Evolutionary conservation across 2,888 invertebrate genomes (phyloP).

Genomic region (Hemistola chrysoprasaria): DNA sequence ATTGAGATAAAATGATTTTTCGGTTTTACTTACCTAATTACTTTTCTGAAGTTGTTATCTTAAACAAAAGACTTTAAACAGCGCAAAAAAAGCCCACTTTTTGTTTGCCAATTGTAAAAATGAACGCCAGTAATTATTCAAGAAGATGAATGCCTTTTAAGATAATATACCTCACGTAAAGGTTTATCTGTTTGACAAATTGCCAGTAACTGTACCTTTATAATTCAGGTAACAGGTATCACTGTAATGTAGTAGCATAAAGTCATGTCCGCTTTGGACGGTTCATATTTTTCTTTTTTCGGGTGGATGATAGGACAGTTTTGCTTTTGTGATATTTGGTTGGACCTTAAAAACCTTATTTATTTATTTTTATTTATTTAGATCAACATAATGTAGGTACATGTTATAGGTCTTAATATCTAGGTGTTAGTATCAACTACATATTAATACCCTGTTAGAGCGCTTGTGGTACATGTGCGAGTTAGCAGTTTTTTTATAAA

Average conservation of each 20-base stretch:
- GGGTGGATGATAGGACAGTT: neutral
- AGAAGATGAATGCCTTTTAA: slow-evolving; percentile 66
- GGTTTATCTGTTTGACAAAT: slow-evolving; percentile 75
- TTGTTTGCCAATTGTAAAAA: slow-evolving; percentile 37
- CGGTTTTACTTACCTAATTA: too few species aligned
- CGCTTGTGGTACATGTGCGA: too few species aligned
- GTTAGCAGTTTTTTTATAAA: too few species aligned
- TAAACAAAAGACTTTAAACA: neutral
- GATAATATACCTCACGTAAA: slow-evolving; percentile 72
- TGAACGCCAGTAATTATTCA: slow-evolving; percentile 68
- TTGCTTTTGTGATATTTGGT: neutral
- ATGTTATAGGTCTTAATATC: too few species aligned
- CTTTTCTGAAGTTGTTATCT: neutral
- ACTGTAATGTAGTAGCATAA: slow-evolving; percentile 41
- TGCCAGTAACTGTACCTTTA: slow-evolving; percentile 53
- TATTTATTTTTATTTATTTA: too few species aligned
- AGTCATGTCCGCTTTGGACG: slow-evolving; percentile 13
- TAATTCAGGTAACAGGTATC: slow-evolving; percentile 58
- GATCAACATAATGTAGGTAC: too few species aligned
- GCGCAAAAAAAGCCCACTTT: slow-evolving; percentile 37
- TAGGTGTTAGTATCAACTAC: too few species aligned
- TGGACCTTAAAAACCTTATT: too few species aligned
- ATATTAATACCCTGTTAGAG: too few species aligned
- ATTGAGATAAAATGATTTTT: neutral
- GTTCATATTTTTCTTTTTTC: slow-evolving; percentile 13